Evolutionary conservation across 1,140 invertebrate genomes (phyloP), one percentile per base, ranked within the genome.

Genomic region (Drosophila subobscura): DNA sequence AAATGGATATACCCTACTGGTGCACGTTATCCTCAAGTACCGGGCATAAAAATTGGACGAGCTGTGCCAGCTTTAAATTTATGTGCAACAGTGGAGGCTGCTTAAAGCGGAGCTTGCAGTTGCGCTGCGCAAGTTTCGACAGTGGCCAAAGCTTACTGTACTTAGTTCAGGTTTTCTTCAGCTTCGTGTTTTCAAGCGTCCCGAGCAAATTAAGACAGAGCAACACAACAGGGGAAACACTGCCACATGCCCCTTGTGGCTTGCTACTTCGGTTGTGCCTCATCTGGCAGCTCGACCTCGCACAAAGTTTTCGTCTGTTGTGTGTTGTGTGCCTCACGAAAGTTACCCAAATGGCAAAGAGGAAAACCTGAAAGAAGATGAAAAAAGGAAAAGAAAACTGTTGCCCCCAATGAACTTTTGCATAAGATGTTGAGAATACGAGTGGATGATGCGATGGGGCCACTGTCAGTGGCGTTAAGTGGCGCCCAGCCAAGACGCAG

Each of bases 401-500:
- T 47, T 59, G 65, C 65, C 79, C 79, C 65, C 53, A 63, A 74
- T 67, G 76, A 85, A 76, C 71, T 84, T 85, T 84, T 72, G 61
- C 61, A 72, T 72, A 54, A 67, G 37, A 58, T 41, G 66, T 10
- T 37, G 63, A 37, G 33, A 42, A 25, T 16, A 51, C 20, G 27
- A 67, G 12, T 49, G 42, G 23, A 63, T 51, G 57, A 40, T 52
- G 45, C 41, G 54, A 37, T 33, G 33, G 42, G 47, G 37, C 51
- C 14, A 59, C 75, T 77, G 71, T 60, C 67, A 45, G 42, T 77
- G 80, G 59, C 72, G 67, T 67, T 84, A 86, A 84, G 80, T 86
- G 80, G 80, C 81, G 68, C 59, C 67, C 77, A 70, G 65, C 72
- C 56, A 83, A 66, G 79, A 52, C 65, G 76, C 79, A 83, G 79